Base-by-base conservation (phyloP, 1,140 invertebrate species). In the Orius insidiosus region DNA sequence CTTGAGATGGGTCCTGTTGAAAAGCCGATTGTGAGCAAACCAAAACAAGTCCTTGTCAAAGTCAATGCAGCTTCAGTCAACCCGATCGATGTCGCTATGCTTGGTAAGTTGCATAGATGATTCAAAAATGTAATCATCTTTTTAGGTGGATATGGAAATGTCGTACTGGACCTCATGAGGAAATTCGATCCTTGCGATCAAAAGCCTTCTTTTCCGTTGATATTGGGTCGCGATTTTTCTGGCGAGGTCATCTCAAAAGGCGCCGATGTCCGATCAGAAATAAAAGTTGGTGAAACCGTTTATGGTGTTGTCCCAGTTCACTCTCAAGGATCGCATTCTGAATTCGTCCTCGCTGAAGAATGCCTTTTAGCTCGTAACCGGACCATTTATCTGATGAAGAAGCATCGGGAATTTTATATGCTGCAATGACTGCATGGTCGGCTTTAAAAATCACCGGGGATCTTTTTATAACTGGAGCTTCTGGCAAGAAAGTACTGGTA, bases 61-160 rank as follows among this genome's bases (percentile, higher is more conserved):
- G 75, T 96, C 19, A 64, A 76, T 55, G 78, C 87, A 14, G 70
- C 87, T 1, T 85, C 86, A 39, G 68, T 98, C 1, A 97, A 97
- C 68, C 87, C 89, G 1, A 80, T 97, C 49, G 93, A 98, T 65
- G 62, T 87, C 8, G 69, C 71, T 38, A 92, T 95, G 86, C 68
- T 77, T 45, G 69, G 84, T 78, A 68, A 59, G 55, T 62, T 4
- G n/a, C n/a, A n/a, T n/a, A n/a, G n/a, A 3, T 36, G 3, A 36
- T 15, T 36, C 35, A 9, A 15, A n/a, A n/a, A n/a, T n/a, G 13
- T n/a, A 3, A 19, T 41, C 10, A 19, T 24, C 14, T 33, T 45
- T 24, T 65, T 54, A 80, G 78, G 65, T 54, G 83, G 84, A 3
- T 87, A 85, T 66, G 86, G 84, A 1, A 62, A 73, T 36, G 71